Percentiles rank a stretch among this genome's conserved stretches.
phyloP scores from a whole-genome alignment of 2,113 vertebrate genomes.

The Synodontis membranacea region DNA sequence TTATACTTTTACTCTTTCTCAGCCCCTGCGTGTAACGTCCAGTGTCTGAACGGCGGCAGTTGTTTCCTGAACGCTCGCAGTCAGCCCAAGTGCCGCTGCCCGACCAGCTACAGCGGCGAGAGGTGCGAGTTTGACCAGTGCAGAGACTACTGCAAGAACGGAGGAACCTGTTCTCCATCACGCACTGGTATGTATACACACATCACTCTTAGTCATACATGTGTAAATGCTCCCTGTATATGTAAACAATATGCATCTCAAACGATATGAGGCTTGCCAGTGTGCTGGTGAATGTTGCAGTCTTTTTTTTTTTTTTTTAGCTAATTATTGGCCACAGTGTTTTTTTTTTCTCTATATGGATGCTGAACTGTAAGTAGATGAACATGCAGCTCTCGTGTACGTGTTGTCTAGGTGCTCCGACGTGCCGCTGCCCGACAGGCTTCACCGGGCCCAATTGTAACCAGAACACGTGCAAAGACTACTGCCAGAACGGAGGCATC shows the following conservation, averaged over 20 bases:
- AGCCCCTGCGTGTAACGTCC: constrained; percentile 77
- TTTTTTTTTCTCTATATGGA: neutral
- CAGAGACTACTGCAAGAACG: constrained; percentile 88
- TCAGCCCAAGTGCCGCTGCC: constrained; percentile 93
- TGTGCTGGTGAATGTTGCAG: neutral
- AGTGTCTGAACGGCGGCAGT: constrained; percentile 88
- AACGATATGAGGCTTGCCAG: neutral
- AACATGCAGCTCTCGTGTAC: neutral
- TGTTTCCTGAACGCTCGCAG: constrained; percentile 90
- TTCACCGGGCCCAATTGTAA: constrained; percentile 90
- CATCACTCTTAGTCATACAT: neutral
- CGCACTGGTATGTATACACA: constrained; percentile 75
- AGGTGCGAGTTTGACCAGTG: constrained; percentile 92
- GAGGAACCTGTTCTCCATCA: constrained; percentile 90
- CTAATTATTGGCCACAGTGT: neutral
- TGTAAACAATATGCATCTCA: too few relatives aligned
- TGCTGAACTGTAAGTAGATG: neutral
- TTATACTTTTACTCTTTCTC: constrained; percentile 64
- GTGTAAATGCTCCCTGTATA: neutral
- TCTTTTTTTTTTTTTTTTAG: too few relatives aligned
- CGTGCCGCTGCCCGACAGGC: constrained; percentile 90
- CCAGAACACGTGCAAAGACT: constrained; percentile 81
- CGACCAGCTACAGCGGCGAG: constrained; percentile 88
- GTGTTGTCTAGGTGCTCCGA: constrained; percentile 78
- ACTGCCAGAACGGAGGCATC: constrained; percentile 86